phyloP scores from a whole-genome alignment of 92 coral and sea anemone species.

The Montipora capitata region DNA sequence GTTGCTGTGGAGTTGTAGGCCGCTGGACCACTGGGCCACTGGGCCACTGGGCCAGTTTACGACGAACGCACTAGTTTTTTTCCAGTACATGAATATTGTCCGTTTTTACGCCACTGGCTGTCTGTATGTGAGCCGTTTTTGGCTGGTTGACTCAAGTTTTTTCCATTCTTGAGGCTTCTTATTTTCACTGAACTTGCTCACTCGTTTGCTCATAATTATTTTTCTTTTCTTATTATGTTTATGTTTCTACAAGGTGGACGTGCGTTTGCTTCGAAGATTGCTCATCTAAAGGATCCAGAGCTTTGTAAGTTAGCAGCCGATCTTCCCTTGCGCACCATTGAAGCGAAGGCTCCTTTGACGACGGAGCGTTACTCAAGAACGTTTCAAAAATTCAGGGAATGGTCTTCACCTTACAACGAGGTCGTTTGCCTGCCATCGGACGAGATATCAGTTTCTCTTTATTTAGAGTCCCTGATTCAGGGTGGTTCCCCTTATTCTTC shows the following conservation, averaged over 20 bases:
- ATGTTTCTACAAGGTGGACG: constrained; percentile 44
- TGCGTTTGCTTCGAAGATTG: constrained; percentile 26
- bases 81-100: constrained; percentile 13
- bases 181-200: neutral
- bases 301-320: constrained; percentile 32
- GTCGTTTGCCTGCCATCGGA: constrained; percentile 38
- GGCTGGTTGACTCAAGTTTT: constrained; percentile 6
- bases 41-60: neutral
- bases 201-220: constrained; percentile 8
- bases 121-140: neutral
- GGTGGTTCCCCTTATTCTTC: constrained; percentile 19
- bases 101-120: constrained; percentile 2
- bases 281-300: constrained; percentile 44
- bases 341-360: constrained; percentile 60
- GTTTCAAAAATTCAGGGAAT: constrained; percentile 45
- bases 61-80: constrained; percentile 7
- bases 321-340: constrained; percentile 53
- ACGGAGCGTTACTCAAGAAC: constrained; percentile 72
- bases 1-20: constrained; percentile 20
- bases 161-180: constrained; percentile 11
- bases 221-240: neutral
- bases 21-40: neutral
- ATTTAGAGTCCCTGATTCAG: constrained; percentile 44
- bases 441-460: constrained; percentile 33
- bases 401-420: constrained; percentile 32